phyloP scores from a whole-genome alignment of 92 coral and sea anemone genomes.

The Montipora capitata region DNA sequence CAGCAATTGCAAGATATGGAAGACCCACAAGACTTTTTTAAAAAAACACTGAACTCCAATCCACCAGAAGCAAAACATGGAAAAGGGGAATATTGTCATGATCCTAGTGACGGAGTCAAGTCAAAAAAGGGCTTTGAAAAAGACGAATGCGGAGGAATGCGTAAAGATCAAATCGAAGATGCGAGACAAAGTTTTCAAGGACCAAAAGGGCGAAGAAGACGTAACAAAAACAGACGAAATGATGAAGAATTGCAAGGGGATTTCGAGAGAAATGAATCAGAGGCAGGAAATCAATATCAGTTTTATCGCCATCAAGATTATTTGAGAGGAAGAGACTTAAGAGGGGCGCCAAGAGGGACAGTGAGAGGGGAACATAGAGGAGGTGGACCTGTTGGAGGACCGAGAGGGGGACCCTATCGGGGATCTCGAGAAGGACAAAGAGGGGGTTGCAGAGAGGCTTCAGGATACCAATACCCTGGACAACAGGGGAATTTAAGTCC shows the following conservation, averaged over 20 bases:
- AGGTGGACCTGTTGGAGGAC: background rate
- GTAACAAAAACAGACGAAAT: background rate
- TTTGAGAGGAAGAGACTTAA: background rate
- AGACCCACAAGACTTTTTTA: constrained; percentile 13
- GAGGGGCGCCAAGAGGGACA: background rate
- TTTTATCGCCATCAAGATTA: background rate
- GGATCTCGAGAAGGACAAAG: background rate
- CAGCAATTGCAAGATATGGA: constrained; percentile 35
- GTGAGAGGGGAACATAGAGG: background rate
- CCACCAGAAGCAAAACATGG: background rate
- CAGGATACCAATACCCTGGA: background rate
- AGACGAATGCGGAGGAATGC: background rate
- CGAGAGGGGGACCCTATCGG: background rate
- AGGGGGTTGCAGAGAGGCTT: background rate
- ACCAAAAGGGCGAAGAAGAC: background rate
- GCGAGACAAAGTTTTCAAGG: background rate
- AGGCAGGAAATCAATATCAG: background rate
- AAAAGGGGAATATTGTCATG: background rate
- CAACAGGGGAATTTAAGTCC: background rate
- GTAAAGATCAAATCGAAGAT: background rate
- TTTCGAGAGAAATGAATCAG: background rate
- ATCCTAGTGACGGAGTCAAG: background rate
- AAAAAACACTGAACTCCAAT: background rate
- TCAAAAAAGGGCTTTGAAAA: background rate
- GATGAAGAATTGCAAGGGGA: background rate